These are phyloP conservation scores for Ophioninae sp. DNA, from an alignment of 2,888 invertebrate genomes.

Conservation along the genomic window DNA sequence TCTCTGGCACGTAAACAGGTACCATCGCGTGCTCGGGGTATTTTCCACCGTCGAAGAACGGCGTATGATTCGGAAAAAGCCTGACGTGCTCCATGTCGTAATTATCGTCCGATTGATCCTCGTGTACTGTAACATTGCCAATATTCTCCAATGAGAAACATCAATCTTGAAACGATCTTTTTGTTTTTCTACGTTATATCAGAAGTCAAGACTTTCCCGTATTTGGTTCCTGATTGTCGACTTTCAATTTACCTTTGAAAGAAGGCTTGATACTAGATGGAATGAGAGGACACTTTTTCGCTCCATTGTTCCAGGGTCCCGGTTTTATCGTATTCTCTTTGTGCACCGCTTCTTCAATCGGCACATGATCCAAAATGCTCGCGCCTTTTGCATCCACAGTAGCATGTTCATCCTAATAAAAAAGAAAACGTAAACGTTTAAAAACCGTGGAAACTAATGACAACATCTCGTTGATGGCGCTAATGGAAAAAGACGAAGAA, in stretches of 20 bases:
- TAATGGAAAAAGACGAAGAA: background rate
- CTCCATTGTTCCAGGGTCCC: constrained; percentile 86
- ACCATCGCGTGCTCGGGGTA: constrained; percentile 71
- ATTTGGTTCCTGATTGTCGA: no score
- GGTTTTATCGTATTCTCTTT: constrained; percentile 89
- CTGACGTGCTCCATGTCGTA: constrained; percentile 71
- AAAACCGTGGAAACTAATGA: background rate
- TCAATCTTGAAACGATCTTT: background rate
- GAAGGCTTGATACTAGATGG: constrained; percentile 76
- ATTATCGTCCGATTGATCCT: constrained; percentile 82
- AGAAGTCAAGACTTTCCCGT: background rate
- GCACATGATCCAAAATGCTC: constrained; percentile 84
- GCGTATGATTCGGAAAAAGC: constrained; percentile 76
- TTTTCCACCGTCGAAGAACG: constrained; percentile 75
- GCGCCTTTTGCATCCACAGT: constrained; percentile 75
- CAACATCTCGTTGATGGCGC: no score
- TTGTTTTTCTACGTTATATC: background rate
- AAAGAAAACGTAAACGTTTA: background rate
- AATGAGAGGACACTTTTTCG: constrained; percentile 77
- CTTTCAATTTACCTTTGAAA: constrained; percentile 80
- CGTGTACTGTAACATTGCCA: constrained; percentile 83
- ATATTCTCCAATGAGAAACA: background rate
- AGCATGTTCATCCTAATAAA: constrained; percentile 72
- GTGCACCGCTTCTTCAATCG: constrained; percentile 82
- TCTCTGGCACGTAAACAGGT: constrained; percentile 75